Evolutionary conservation across 2,113 vertebrate species (phyloP).

Genomic region (Arothron firmamentum): DNA sequence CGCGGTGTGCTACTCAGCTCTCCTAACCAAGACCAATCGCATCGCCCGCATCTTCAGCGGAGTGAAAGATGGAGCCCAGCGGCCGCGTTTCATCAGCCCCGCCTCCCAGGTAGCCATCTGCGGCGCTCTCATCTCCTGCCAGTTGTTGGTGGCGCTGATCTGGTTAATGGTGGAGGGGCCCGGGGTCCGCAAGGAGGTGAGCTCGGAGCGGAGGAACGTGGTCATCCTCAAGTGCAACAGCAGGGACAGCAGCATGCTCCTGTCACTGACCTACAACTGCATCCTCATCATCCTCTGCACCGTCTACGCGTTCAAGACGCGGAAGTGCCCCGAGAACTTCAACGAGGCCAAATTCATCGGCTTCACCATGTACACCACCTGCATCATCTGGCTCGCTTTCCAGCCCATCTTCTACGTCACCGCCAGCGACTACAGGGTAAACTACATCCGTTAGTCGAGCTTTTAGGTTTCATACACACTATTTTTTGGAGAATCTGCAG

Average conservation of each 20-base stretch:
- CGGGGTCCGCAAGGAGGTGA: constrained; percentile 89
- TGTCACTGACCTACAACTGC: constrained; percentile 94
- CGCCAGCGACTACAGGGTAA: constrained; percentile 97
- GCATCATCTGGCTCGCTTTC: constrained; percentile 99
- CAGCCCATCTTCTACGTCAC: constrained; percentile 99
- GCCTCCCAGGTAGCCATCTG: constrained; percentile 95
- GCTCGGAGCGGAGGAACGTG: constrained; percentile 86
- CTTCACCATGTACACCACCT: constrained; percentile 99
- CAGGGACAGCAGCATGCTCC: constrained; percentile 92
- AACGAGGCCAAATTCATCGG: constrained; percentile 99
- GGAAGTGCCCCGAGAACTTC: constrained; percentile 98
- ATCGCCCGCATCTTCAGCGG: constrained; percentile 95
- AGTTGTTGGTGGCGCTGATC: constrained; percentile 88
- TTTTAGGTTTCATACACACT: neutral
- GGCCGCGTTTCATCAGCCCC: constrained; percentile 94
- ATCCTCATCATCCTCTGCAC: constrained; percentile 96
- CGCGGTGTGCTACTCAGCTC: constrained; percentile 93
- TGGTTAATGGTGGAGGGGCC: constrained; percentile 94
- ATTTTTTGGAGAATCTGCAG: constrained; percentile 23
- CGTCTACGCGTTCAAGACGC: constrained; percentile 97
- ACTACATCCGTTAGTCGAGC: constrained; percentile 16
- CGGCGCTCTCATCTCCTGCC: constrained; percentile 91
- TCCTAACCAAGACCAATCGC: constrained; percentile 97
- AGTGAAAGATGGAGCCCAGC: constrained; percentile 89
- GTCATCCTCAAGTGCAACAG: constrained; percentile 96